Evolutionary conservation across 2,113 vertebrate species (phyloP), one percentile per base, ranked within the genome.

Genomic region (Prolemur simus): DNA sequence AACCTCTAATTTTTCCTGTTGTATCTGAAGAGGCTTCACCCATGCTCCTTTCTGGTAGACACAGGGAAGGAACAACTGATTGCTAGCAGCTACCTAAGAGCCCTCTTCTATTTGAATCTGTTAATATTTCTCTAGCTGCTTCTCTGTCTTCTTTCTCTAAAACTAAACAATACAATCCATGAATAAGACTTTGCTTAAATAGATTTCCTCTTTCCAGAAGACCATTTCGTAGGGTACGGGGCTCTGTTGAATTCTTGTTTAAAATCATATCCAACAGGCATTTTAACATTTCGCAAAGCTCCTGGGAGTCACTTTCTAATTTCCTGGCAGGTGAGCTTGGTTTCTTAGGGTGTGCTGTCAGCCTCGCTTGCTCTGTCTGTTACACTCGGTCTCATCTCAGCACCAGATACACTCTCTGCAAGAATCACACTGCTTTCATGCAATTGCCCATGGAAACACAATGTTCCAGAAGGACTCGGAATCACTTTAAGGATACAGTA

Each of bases 381-480:
- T 86, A 83, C 20, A 81, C 34, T 45, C 32, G 1, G 18, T 63
- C 80, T 95, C 54, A 42, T 87, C 69, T 88, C 89, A 85, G 82
- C 74, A 83, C 80, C 87, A 92, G 88, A 94, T 60, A 87, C 58
- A 69, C 80, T 69, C 64, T 91, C 49, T 84, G 58, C 86, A 80
- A 95, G 84, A 94, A 94, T 94, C 88, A 83, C 88, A 94, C 64
- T 76, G 85, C 85, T 95, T 94, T 89, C 77, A 74, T 78, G 64
- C 56, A 37, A 87, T 89, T 93, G 89, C 94, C 56, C 92, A 87
- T 91, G 82, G 84, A 87, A 97, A 87, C 96, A 81, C 87, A 90
- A 49, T 96, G 95, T 96, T 97, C 95, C 90, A 94, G 90, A 96
- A 95, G 90, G 88, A 60, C 73, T 95, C 73, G 94, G 95, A 96